Base-by-base conservation (phyloP, 2,888 invertebrate species). In the Eledona agricola region DNA sequence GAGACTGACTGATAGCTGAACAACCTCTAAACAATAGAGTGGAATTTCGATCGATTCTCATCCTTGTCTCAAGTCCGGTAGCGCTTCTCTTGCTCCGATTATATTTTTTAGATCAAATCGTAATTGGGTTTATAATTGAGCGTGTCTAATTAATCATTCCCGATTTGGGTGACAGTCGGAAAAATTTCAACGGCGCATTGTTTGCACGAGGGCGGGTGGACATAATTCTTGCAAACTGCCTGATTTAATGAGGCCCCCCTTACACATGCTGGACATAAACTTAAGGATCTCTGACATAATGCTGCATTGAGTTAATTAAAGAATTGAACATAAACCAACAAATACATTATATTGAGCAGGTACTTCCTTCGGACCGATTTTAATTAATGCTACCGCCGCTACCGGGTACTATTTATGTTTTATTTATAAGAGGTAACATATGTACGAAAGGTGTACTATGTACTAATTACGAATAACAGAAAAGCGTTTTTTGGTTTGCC, bases 1-100 rank as follows among this genome's bases (percentile, higher is more conserved):
- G 26, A 59, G 55, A 34, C 60, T 64, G 66, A 62, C 64, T 64
- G 60, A 60, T 42, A 45, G 45, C 34, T 29, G 45, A 43, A 43
- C 53, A 31, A 34, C 19, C 16, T 55, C 45, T 31, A 55, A 55
- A 55, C 55, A 55, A 55, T 37, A 50, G 13, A 4, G 17, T 37
- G 32, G 45, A 50, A 50, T 54, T 49, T 49, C 47, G 53, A 49
- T 49, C 53, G 28, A 26, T 35, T 47, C 43, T 35, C 49, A 49
- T 53, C 42, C 26, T 53, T 38, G 31, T 49, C 49, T 49, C 19
- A 50, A 50, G 16, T 50, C 49, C 49, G 25, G 49, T 50, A 50
- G 49, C 49, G 32, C 37, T 22, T 35, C 37, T 47, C 37, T 23
- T 23, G 22, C 32, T 22, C 17, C 26, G 28, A 40, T 17, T 45